These are phyloP conservation scores for Hydrochoerus hydrochaeris DNA, from an alignment of 2,113 vertebrate species.

Conservation along the genomic window DNA sequence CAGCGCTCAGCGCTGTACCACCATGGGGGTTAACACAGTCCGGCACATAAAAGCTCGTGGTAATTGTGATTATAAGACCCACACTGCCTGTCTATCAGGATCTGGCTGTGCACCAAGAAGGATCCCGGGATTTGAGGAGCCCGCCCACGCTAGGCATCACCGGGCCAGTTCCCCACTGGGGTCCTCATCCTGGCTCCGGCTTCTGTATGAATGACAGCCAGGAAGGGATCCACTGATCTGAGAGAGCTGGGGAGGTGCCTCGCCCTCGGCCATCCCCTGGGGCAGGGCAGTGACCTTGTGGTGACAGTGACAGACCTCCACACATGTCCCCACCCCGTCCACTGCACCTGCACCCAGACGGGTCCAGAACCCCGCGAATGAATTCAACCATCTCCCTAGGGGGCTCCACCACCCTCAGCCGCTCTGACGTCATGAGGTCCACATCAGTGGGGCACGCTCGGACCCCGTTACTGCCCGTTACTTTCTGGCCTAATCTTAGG, in stretches of 20 bases:
- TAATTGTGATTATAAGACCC: background rate
- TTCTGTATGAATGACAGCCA: constrained; percentile 3
- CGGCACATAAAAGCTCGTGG: background rate
- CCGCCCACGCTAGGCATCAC: background rate
- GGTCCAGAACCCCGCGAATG: too few relatives aligned
- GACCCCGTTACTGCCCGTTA: background rate
- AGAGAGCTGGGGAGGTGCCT: background rate
- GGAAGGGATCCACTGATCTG: background rate
- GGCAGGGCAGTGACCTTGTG: background rate
- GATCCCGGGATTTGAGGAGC: background rate
- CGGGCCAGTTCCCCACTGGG: fast-evolving
- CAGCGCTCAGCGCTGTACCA: background rate
- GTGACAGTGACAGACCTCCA: background rate
- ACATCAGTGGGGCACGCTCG: too few relatives aligned
- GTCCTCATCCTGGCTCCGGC: background rate
- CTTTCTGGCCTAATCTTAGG: constrained; percentile 55
- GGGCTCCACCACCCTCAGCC: background rate
- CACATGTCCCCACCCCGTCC: too few relatives aligned
- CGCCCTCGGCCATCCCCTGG: fast-evolving
- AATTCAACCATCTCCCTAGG: background rate
- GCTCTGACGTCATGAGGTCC: too few relatives aligned
- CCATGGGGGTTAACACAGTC: background rate
- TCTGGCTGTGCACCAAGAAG: background rate
- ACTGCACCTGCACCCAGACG: too few relatives aligned
- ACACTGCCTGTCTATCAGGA: background rate